Conservation (phyloP, 2,797 vertebrate species). For the Scyliorhinus canicula region DNA sequence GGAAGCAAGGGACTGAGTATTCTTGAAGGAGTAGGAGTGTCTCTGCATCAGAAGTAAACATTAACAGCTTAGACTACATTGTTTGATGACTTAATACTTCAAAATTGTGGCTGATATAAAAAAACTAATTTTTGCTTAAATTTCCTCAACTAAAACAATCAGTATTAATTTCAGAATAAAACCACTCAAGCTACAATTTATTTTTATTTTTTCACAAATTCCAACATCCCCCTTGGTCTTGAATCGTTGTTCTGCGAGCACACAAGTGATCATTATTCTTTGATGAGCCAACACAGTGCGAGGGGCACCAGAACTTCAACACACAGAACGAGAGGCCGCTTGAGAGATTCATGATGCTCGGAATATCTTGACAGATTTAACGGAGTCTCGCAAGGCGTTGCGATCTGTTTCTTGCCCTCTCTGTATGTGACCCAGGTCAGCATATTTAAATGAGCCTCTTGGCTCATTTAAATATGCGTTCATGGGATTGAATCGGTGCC, state of each 20-base stretch:
- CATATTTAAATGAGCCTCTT: too few relatives aligned
- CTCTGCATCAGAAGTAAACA: background rate
- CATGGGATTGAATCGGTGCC: too few relatives aligned
- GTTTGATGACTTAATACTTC: background rate
- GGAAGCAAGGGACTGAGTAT: constrained; percentile 59
- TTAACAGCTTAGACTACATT: background rate
- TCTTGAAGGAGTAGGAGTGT: constrained; percentile 49
- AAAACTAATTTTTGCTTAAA: background rate
- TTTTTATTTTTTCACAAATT: background rate
- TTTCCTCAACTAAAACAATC: background rate
- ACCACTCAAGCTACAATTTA: background rate
- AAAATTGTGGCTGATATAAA: background rate
- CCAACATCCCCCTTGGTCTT: background rate
- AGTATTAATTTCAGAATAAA: background rate
- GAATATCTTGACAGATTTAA: too few relatives aligned
- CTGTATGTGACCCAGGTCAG: too few relatives aligned
- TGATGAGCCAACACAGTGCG: background rate
- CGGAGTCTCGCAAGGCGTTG: too few relatives aligned
- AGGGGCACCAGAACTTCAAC: background rate
- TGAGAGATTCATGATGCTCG: too few relatives aligned
- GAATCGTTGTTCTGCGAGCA: too few relatives aligned
- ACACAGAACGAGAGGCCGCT: too few relatives aligned
- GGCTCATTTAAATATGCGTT: too few relatives aligned
- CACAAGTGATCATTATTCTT: background rate
- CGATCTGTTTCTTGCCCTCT: too few relatives aligned